Conservation (phyloP, 2,888 invertebrate species). For the Cerceris rybyensis region DNA sequence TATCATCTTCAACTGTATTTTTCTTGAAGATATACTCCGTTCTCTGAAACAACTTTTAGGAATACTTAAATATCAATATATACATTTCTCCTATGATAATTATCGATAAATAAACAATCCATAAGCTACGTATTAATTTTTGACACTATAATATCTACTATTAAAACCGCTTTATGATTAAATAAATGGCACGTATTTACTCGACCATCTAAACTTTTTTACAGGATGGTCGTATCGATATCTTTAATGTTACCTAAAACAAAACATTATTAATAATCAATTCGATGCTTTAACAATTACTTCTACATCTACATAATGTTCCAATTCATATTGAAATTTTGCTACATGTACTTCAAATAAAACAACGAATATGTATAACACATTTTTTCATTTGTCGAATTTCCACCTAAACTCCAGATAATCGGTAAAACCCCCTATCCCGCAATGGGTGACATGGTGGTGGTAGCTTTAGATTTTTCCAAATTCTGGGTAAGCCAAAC, state of each 20-base stretch:
- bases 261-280: too few species aligned
- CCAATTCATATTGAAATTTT: too few species aligned
- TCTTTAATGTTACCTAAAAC: too few species aligned
- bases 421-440: background rate
- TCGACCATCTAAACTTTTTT: background rate
- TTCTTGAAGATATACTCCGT: too few species aligned
- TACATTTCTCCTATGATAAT: background rate
- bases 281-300: too few species aligned
- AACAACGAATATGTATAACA: background rate
- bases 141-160: background rate
- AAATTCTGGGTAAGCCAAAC: constrained; percentile 87
- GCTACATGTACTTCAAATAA: background rate
- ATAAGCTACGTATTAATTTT: background rate
- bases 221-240: background rate
- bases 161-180: background rate
- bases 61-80: constrained; percentile 13
- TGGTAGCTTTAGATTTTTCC: constrained; percentile 26
- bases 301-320: too few species aligned
- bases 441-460: background rate
- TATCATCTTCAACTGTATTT: background rate
- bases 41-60: too few species aligned
- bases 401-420: background rate
- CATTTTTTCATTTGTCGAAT: background rate
- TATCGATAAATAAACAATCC: background rate
- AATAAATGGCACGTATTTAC: background rate